Conservation (phyloP, 2,888 invertebrate species). For the Capitulum mitella region DNA sequence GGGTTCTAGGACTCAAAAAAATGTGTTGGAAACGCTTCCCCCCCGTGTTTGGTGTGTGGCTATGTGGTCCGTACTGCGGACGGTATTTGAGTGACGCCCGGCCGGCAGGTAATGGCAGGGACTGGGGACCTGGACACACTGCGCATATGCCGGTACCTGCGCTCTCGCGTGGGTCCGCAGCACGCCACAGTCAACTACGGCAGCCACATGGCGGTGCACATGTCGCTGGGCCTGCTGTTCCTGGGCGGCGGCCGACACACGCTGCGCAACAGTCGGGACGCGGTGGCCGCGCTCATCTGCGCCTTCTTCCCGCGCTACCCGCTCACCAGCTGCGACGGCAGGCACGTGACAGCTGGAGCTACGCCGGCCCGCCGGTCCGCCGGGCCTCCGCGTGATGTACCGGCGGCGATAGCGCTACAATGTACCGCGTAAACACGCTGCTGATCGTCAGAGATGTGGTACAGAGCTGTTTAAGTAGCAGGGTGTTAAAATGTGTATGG, state of each 20-base stretch:
- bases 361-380: too few species aligned
- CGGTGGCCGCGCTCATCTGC: slow-evolving; percentile 82
- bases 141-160: slow-evolving; percentile 73
- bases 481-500: too few species aligned
- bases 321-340: slow-evolving; percentile 90
- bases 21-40: too few species aligned
- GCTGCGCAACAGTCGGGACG: slow-evolving; percentile 68
- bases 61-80: too few species aligned
- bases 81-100: too few species aligned
- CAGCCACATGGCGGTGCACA: slow-evolving; percentile 89
- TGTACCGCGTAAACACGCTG: too few species aligned
- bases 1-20: too few species aligned
- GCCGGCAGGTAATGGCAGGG: slow-evolving; percentile 75
- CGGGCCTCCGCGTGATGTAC: too few species aligned
- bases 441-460: too few species aligned
- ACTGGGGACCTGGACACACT: slow-evolving; percentile 79
- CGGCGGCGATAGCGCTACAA: too few species aligned
- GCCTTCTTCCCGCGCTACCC: slow-evolving; percentile 97
- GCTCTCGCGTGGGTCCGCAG: slow-evolving; percentile 65
- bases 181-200: slow-evolving; percentile 54
- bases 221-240: slow-evolving; percentile 86
- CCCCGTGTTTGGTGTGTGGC: too few species aligned
- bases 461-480: too few species aligned
- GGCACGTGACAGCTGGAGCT: slow-evolving; percentile 49
- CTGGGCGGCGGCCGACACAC: slow-evolving; percentile 87